Percentiles rank a stretch among this genome's conserved stretches.
These are phyloP conservation scores for Muscicapa adusta DNA, from an alignment of 2,113 vertebrate species.

Conservation along the genomic window DNA sequence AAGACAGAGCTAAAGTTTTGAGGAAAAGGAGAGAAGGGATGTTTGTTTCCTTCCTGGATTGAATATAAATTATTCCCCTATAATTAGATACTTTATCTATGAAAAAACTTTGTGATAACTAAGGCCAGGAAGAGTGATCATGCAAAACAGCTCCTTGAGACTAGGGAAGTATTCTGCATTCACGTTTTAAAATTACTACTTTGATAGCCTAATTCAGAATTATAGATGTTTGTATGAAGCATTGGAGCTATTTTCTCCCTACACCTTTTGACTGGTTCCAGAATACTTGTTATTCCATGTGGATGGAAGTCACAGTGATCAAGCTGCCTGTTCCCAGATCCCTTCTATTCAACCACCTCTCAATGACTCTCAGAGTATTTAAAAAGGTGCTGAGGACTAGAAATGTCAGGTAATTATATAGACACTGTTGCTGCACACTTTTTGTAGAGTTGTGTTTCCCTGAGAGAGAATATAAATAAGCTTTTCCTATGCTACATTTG, in stretches of 20 bases:
- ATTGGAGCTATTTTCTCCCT: neutral
- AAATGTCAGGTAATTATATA: neutral
- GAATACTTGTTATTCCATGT: neutral
- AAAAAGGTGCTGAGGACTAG: neutral
- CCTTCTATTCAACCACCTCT: neutral
- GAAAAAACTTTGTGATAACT: neutral
- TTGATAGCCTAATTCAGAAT: neutral
- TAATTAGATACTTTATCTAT: neutral
- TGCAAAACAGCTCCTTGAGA: neutral
- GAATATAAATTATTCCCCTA: neutral
- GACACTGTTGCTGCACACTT: accelerated
- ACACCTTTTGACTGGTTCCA: neutral
- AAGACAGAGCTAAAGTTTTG: neutral
- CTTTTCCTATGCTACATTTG: neutral
- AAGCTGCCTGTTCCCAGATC: neutral
- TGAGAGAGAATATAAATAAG: neutral
- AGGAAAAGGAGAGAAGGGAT: neutral
- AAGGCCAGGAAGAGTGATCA: neutral
- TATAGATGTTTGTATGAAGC: neutral
- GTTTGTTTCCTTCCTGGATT: neutral
- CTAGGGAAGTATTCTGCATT: neutral
- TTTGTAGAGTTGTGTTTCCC: neutral
- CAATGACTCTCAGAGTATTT: neutral
- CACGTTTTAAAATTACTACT: neutral
- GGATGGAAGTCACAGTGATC: neutral